A percentile compares a stretch with the other conserved stretches of the same genome.
These are phyloP conservation scores for Stomatorhinus walkeri DNA, from an alignment of 2,797 vertebrate genomes.

Conservation along the genomic window DNA sequence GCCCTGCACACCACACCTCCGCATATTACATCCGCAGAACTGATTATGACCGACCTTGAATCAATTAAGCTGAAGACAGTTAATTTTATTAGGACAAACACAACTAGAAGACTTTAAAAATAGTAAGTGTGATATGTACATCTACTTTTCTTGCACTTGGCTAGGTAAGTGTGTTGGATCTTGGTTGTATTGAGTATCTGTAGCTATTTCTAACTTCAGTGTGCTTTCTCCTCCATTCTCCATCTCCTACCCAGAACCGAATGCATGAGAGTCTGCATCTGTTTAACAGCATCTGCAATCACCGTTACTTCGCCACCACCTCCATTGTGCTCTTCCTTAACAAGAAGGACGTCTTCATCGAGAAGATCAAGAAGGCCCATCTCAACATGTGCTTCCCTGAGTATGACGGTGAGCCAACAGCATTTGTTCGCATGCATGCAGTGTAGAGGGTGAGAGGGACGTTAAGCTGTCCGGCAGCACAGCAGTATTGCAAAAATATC, in stretches of 20 bases:
- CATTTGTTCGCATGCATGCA: not conserved
- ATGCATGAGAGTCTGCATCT: conserved; percentile 99
- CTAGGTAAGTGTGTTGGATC: not conserved
- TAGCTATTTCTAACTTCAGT: not conserved
- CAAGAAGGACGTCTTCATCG: conserved; percentile 93
- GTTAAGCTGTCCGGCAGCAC: not conserved
- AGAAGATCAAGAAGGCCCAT: conserved; percentile 97
- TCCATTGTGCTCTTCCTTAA: conserved; percentile 98
- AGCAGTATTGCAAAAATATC: not conserved
- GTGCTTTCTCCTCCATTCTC: not conserved
- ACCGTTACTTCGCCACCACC: conserved; percentile 89
- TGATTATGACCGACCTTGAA: not conserved
- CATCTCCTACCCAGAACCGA: conserved; percentile 72
- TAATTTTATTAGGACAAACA: not conserved
- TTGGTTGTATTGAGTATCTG: not conserved
- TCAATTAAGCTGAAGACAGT: not conserved
- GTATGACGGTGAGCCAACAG: conserved; percentile 77
- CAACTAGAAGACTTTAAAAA: not conserved
- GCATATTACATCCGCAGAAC: not conserved
- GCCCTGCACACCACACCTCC: not conserved
- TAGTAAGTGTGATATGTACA: not conserved
- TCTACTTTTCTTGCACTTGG: not conserved
- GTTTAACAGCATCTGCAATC: conserved; percentile 99
- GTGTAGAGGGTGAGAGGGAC: not conserved
- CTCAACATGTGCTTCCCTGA: conserved; percentile 98